Evolutionary conservation across 2,888 invertebrate species (phyloP).

Genomic region (Xestobium rufovillosum): DNA sequence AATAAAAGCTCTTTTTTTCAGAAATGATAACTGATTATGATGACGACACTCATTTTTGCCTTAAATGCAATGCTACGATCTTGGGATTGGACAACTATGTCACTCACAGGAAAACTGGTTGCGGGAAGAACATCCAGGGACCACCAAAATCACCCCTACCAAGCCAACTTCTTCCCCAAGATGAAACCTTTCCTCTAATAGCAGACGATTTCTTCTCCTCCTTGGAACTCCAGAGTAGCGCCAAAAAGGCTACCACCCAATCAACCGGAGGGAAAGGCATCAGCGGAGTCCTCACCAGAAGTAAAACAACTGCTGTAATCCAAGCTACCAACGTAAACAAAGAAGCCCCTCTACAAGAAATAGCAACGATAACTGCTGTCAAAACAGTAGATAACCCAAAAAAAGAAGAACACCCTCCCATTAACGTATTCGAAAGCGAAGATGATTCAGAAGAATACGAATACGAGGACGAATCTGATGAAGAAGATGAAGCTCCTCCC

Average conservation of each 20-base stretch:
- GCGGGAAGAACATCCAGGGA: conserved; percentile 43
- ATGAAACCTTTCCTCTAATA: conserved; percentile 54
- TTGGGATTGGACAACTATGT: conserved; percentile 82
- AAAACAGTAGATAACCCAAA: conserved; percentile 57
- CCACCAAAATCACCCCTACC: conserved; percentile 35
- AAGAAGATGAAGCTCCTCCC: conserved; percentile 44
- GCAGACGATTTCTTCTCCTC: conserved; percentile 85
- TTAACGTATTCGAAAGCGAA: conserved; percentile 33
- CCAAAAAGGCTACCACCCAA: conserved; percentile 42
- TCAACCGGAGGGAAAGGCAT: conserved; percentile 44
- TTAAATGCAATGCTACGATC: conserved; percentile 78
- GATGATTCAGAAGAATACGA: conserved; percentile 40
- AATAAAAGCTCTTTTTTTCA: conserved; percentile 19
- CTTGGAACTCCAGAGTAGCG: conserved; percentile 68
- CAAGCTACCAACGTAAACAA: conserved; percentile 28
- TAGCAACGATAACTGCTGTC: conserved; percentile 54
- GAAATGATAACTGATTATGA: conserved; percentile 60
- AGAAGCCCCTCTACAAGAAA: conserved; percentile 44
- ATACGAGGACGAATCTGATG: conserved; percentile 36
- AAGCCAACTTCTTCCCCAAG: conserved; percentile 37
- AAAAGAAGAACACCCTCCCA: conserved; percentile 34
- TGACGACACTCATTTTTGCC: conserved; percentile 80
- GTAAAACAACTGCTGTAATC: conserved; percentile 41
- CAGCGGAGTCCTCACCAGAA: conserved; percentile 42
- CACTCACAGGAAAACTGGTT: conserved; percentile 68